Evolutionary conservation across 1,140 invertebrate species (phyloP).

Genomic region (Aphaenogaster ashmeadi): DNA sequence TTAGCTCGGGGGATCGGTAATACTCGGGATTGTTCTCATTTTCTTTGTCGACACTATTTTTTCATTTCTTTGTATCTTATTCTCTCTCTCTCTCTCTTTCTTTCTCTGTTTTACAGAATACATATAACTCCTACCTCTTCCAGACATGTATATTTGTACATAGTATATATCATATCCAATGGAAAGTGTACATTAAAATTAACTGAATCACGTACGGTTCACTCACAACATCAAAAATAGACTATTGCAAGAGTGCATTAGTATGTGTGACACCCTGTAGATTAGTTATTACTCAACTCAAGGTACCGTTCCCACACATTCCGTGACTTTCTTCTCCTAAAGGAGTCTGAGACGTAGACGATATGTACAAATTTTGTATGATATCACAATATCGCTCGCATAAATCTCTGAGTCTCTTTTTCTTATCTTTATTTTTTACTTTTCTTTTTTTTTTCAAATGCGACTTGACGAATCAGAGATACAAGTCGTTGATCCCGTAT

Average conservation of each 20-base stretch:
- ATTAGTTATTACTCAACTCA: slow-evolving; percentile 80
- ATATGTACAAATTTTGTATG: slow-evolving; percentile 80
- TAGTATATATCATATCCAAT: slow-evolving; percentile 83
- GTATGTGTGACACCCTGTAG: slow-evolving; percentile 81
- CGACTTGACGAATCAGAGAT: slow-evolving; percentile 74
- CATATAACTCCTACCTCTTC: slow-evolving; percentile 75
- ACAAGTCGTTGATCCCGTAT: slow-evolving; percentile 77
- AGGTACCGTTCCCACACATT: slow-evolving; percentile 73
- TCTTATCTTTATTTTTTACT: slow-evolving; percentile 49
- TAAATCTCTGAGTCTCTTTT: slow-evolving; percentile 70
- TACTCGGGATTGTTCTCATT: slow-evolving; percentile 70
- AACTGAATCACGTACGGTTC: slow-evolving; percentile 83
- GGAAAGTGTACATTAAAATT: slow-evolving; percentile 82
- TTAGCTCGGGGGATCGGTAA: slow-evolving; percentile 68
- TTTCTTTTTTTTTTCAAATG: slow-evolving; percentile 70
- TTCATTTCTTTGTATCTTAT: slow-evolving; percentile 56
- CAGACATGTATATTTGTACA: slow-evolving; percentile 85
- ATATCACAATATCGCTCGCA: slow-evolving; percentile 79
- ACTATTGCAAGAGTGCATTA: slow-evolving; percentile 85
- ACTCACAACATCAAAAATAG: slow-evolving; percentile 86
- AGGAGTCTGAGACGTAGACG: slow-evolving; percentile 79
- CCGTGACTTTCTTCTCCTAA: slow-evolving; percentile 72
- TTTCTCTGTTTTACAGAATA: slow-evolving; percentile 81
- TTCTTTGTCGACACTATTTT: slow-evolving; percentile 43
- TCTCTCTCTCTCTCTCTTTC: slow-evolving; percentile 45